A percentile compares a stretch with the other conserved stretches of the same genome.
phyloP scores from a whole-genome alignment of 2,113 vertebrate genomes.

The Ochotona curzoniae region DNA sequence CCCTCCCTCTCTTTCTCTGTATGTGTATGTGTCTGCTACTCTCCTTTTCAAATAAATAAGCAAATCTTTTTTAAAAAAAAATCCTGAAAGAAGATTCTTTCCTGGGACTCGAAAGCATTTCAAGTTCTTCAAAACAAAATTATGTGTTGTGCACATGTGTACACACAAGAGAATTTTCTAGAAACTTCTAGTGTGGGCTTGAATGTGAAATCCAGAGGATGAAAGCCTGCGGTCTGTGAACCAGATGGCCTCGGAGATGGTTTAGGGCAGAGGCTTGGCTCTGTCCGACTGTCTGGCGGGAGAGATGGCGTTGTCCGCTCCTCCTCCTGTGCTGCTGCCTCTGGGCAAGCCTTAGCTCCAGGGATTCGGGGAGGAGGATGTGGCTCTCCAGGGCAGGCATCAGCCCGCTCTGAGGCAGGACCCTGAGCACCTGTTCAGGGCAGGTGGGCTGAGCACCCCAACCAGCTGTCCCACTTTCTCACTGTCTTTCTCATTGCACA shows the following conservation, averaged over 20 bases:
- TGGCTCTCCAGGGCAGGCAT: not conserved
- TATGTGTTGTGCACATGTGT: not conserved
- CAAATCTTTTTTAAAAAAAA: too few relatives aligned
- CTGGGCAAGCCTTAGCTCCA: not conserved
- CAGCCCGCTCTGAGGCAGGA: not conserved
- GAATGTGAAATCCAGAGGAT: constrained; percentile 43
- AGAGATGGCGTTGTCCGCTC: not conserved
- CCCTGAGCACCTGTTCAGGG: not conserved
- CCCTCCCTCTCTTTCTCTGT: too few relatives aligned
- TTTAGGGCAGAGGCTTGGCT: not conserved
- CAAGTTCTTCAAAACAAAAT: not conserved
- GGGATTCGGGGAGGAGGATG: not conserved
- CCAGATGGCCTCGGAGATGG: constrained; percentile 59
- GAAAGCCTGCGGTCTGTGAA: constrained; percentile 49
- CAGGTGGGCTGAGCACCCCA: rapidly evolving
- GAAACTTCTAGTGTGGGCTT: constrained; percentile 49
- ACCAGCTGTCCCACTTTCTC: not conserved
- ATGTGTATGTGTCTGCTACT: too few relatives aligned
- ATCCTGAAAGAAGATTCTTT: constrained; percentile 44
- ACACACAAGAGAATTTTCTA: constrained; percentile 29
- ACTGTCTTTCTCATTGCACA: not conserved
- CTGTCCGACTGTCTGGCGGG: not conserved
- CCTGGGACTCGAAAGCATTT: constrained; percentile 2
- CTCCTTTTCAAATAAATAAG: too few relatives aligned
- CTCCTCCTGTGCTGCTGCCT: not conserved